Percentiles rank a stretch among this genome's conserved stretches.
Conservation (phyloP, 2,797 vertebrate species). For the Sardinella longiceps region DNA sequence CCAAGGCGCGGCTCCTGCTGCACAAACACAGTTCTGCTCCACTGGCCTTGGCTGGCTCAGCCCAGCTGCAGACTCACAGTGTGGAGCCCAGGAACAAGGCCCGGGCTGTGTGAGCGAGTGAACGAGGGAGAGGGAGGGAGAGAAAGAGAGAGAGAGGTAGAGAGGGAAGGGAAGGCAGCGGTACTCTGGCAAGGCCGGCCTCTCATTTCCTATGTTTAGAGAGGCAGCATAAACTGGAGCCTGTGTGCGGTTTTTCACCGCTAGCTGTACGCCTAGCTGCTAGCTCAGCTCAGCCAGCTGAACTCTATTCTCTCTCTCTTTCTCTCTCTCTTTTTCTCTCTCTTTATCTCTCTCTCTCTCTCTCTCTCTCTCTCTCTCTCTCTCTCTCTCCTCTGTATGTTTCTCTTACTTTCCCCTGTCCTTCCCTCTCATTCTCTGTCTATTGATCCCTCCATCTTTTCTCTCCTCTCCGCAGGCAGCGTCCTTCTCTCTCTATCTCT, state of each 20-base stretch:
- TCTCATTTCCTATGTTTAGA: slow-evolving; percentile 9
- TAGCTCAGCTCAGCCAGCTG: background rate
- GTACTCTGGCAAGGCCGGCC: background rate
- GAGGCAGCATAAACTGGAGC: background rate
- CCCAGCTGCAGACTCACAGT: background rate
- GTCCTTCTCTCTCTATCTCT: background rate
- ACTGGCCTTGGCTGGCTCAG: background rate
- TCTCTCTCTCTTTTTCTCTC: background rate
- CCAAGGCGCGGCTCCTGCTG: background rate
- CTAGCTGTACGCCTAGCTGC: background rate
- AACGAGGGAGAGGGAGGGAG: background rate
- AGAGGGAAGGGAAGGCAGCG: background rate
- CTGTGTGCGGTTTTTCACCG: background rate
- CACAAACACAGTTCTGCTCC: background rate
- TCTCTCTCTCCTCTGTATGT: slow-evolving; percentile 48
- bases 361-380: background rate
- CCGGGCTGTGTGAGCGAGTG: background rate
- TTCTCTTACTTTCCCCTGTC: background rate
- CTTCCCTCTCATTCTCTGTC: background rate
- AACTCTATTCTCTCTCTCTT: background rate
- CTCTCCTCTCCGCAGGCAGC: background rate
- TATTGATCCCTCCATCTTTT: background rate
- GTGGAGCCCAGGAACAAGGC: background rate
- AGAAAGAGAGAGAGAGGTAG: background rate
- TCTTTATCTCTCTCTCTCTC: slow-evolving; percentile 44